These are phyloP conservation scores for Myotis davidii DNA, from an alignment of 2,113 vertebrate species.

Conservation along the genomic window DNA sequence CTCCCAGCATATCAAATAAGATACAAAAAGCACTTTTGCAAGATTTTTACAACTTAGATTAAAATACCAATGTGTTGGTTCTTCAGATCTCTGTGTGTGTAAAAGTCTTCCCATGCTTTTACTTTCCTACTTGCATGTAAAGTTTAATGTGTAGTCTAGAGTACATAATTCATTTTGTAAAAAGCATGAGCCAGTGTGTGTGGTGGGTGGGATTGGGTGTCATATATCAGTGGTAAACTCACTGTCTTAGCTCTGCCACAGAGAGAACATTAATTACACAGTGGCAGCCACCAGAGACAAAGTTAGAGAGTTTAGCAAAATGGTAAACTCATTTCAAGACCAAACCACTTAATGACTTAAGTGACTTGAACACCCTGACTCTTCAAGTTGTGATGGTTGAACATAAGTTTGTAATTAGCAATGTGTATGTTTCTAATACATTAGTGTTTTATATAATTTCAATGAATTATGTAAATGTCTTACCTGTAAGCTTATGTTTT, in stretches of 20 bases:
- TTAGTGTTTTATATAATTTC: constrained; percentile 55
- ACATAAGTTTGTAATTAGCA: constrained; percentile 76
- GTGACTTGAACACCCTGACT: constrained; percentile 62
- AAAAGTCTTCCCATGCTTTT: background rate
- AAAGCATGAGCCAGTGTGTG: background rate
- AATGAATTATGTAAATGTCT: constrained; percentile 76
- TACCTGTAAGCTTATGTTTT: constrained; percentile 69
- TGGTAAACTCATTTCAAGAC: background rate
- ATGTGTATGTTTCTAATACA: constrained; percentile 65
- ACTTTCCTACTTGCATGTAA: background rate
- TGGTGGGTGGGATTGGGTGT: fast-evolving
- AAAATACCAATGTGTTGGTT: background rate
- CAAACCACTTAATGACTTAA: constrained; percentile 39
- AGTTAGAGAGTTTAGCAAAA: constrained; percentile 32
- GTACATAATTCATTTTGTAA: background rate
- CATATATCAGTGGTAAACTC: background rate
- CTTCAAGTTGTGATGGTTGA: constrained; percentile 58
- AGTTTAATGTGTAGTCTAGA: background rate
- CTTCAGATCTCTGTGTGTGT: background rate
- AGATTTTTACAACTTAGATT: background rate
- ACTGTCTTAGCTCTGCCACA: background rate
- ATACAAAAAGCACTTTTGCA: background rate
- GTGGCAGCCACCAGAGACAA: background rate
- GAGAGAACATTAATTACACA: constrained; percentile 23
- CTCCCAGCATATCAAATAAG: background rate